phyloP scores from a whole-genome alignment of 2,797 vertebrate genomes.

The Rhynchotus rufescens region DNA sequence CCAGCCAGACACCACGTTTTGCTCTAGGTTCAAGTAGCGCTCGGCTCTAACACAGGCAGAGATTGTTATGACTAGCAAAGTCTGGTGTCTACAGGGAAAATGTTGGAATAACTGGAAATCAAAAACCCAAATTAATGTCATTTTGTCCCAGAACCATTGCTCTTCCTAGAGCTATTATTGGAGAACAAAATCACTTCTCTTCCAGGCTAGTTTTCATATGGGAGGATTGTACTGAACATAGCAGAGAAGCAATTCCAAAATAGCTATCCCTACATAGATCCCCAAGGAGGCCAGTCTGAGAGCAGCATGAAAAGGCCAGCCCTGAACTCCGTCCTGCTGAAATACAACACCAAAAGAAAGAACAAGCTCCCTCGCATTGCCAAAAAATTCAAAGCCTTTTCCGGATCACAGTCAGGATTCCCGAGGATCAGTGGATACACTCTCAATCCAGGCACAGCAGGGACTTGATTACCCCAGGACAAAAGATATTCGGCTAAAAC shows the following conservation, averaged over 20 bases:
- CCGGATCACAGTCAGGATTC: slow-evolving; percentile 58
- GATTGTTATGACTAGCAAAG: background rate
- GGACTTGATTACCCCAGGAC: background rate
- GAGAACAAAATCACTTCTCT: slow-evolving; percentile 26
- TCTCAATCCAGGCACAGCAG: slow-evolving; percentile 31
- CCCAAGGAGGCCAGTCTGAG: slow-evolving; percentile 48
- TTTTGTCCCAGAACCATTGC: slow-evolving; percentile 39
- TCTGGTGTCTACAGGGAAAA: slow-evolving; percentile 23
- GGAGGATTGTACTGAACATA: slow-evolving; percentile 21
- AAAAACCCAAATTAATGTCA: slow-evolving; percentile 47
- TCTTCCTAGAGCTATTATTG: slow-evolving; percentile 11
- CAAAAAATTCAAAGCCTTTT: slow-evolving; percentile 56
- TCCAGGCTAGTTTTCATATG: slow-evolving; percentile 24
- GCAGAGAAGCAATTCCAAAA: slow-evolving; percentile 67
- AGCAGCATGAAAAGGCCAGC: slow-evolving; percentile 37
- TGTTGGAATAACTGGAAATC: slow-evolving; percentile 29
- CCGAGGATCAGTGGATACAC: slow-evolving; percentile 28
- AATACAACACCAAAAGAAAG: slow-evolving; percentile 41
- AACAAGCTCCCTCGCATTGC: slow-evolving; percentile 20
- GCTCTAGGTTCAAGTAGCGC: background rate
- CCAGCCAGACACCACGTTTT: background rate
- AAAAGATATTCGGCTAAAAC: slow-evolving; percentile 35
- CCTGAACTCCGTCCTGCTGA: slow-evolving; percentile 59
- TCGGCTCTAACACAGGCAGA: background rate
- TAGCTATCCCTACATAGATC: slow-evolving; percentile 46